phyloP scores from a whole-genome alignment of 2,797 vertebrate species.

The Smutsia gigantea region DNA sequence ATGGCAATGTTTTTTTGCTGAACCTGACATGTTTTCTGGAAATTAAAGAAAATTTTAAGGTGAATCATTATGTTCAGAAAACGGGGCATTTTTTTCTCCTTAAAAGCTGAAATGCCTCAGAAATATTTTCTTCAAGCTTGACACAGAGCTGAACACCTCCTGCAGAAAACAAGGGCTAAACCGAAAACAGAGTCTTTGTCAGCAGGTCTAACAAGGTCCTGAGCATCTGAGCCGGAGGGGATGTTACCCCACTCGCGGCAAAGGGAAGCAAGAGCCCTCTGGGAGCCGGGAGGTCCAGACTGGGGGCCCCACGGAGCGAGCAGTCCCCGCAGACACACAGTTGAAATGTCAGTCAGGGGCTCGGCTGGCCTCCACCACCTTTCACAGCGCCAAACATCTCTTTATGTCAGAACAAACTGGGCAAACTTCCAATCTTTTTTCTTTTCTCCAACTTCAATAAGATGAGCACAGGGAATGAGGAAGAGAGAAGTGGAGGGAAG shows the following conservation, averaged over 20 bases:
- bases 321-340: constrained; percentile 85
- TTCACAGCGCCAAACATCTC: constrained; percentile 92
- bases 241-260: constrained; percentile 86
- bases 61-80: not conserved
- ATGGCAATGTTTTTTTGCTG: not conserved
- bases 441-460: constrained; percentile 85
- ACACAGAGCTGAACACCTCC: constrained; percentile 65
- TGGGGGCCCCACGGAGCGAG: constrained; percentile 81
- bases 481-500: constrained; percentile 55
- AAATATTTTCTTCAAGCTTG: constrained; percentile 21
- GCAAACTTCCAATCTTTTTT: constrained; percentile 91
- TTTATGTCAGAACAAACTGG: constrained; percentile 94
- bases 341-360: constrained; percentile 88
- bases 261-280: constrained; percentile 91
- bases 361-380: constrained; percentile 84
- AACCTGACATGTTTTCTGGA: not conserved
- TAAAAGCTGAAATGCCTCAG: not conserved
- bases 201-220: constrained; percentile 91
- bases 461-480: constrained; percentile 76
- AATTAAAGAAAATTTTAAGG: not conserved
- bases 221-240: constrained; percentile 90
- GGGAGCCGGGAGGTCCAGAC: constrained; percentile 83
- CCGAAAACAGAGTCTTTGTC: constrained; percentile 15
- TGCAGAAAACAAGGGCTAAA: constrained; percentile 63
- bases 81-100: not conserved